A percentile compares a stretch with the other conserved stretches of the same genome.
These are phyloP conservation scores for Tinea trinotella DNA, from an alignment of 2,888 invertebrate species.

Conservation along the genomic window DNA sequence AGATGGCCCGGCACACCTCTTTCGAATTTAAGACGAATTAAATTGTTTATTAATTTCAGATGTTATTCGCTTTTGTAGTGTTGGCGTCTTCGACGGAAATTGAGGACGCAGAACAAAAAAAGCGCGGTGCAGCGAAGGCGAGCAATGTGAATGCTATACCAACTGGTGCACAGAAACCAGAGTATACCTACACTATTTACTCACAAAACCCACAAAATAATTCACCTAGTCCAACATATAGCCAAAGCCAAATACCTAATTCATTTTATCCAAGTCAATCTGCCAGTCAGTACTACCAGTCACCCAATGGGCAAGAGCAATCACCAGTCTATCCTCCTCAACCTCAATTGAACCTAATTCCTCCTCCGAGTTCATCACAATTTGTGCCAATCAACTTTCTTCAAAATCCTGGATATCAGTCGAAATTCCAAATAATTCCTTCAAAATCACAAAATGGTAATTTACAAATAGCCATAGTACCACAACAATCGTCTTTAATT, in stretches of 20 bases:
- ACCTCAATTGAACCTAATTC: conserved; percentile 39
- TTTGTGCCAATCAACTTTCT: conserved; percentile 55
- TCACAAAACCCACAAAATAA: conserved; percentile 41
- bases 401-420: conserved; percentile 55
- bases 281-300: conserved; percentile 43
- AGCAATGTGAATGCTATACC: conserved; percentile 52
- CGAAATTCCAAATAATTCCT: conserved; percentile 56
- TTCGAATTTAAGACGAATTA: conserved; percentile 32
- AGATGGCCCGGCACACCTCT: conserved; percentile 35
- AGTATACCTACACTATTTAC: conserved; percentile 58
- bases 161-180: conserved; percentile 57
- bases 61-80: conserved; percentile 45
- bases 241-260: conserved; percentile 43
- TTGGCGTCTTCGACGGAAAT: conserved; percentile 46
- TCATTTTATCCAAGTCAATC: conserved; percentile 55
- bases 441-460: conserved; percentile 45
- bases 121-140: conserved; percentile 52
- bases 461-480: conserved; percentile 49
- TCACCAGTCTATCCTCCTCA: conserved; percentile 33
- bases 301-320: conserved; percentile 32
- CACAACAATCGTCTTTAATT: conserved; percentile 28
- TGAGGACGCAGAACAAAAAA: conserved; percentile 58
- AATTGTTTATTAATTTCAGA: conserved; percentile 42
- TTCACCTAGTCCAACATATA: conserved; percentile 34
- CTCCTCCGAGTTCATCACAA: conserved; percentile 41